Evolutionary conservation across 37 sponge, comb jelly and placozoan genomes (phyloP), one percentile per base, ranked within the genome.

Genomic region (Cladorhizidae sp.): DNA sequence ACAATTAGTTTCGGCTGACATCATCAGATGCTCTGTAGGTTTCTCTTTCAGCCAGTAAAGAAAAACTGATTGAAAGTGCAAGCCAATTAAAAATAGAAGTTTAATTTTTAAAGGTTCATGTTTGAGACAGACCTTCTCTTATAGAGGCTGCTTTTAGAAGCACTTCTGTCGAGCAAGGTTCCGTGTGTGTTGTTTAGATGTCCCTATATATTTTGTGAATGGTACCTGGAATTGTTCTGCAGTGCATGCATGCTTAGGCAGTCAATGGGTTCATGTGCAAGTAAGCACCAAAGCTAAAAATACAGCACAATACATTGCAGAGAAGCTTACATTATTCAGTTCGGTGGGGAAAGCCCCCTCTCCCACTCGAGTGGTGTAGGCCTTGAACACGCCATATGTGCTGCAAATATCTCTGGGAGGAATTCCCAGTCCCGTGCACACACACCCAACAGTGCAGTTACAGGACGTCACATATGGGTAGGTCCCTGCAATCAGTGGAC

Each of bases 281-380:
- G 56, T 20, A 18, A 54, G 56, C 14, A 18, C 14, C 17, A 20
- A 18, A 54, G 56, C 14, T 14, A 54, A 18, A 54, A 18, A 54
- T 14, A 54, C 17, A 54, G n/a, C n/a, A n/a, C n/a, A n/a, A n/a
- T n/a, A 63, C 26, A 8, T 25, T 25, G 64, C 55, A 63, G 64
- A 36, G 52, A 63, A 9, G n/a, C 15, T 80, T 74, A 94, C 95
- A 81, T 92, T 64, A 0, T 72, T 73, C 17, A 93, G 93, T 45
- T 94, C 94, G 39, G 99, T 98, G 5, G 99, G 99, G 83, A 98
- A 93, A 25, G 75, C 83, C 21, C 99, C 99, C 25, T 39, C 80
- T 3, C 99, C 99, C 22, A 98, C 99, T 51, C 99, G 86, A 28
- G 99, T 98, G 26, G 95, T 93, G 92, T 98, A 98, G 0, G 99